These are phyloP conservation scores for Scylla paramamosain DNA, from an alignment of 1,140 invertebrate genomes.

Conservation along the genomic window DNA sequence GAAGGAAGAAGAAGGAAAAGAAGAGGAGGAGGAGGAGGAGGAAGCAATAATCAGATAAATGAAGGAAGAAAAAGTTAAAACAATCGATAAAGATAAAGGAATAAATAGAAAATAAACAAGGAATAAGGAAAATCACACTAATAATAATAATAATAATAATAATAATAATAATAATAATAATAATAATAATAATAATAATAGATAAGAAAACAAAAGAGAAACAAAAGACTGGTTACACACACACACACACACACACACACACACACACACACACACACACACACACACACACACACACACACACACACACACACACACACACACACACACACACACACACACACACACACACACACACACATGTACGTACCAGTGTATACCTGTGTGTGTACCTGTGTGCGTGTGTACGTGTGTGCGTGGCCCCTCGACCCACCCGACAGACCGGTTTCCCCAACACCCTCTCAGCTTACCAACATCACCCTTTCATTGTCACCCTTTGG, in stretches of 20 bases:
- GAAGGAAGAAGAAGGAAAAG: neutral
- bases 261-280: conserved; percentile 49
- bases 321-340: conserved; percentile 35
- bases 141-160: too few relatives aligned
- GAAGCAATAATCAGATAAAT: neutral
- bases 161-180: too few relatives aligned
- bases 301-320: neutral
- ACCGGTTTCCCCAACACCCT: neutral
- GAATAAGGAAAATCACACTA: neutral
- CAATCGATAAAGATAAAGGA: neutral
- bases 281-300: conserved; percentile 28
- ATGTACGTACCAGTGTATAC: neutral
- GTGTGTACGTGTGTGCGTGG: neutral
- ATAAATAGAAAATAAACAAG: neutral
- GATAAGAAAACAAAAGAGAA: too few relatives aligned
- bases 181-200: too few relatives aligned
- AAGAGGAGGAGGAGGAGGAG: neutral
- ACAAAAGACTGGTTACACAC: too few relatives aligned
- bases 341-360: conserved; percentile 38
- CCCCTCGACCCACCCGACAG: neutral
- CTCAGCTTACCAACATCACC: neutral
- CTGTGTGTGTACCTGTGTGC: neutral
- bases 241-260: neutral
- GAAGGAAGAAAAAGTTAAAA: neutral
- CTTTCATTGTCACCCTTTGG: neutral